Conservation (phyloP, 1,140 invertebrate species). For the Orius insidiosus region DNA sequence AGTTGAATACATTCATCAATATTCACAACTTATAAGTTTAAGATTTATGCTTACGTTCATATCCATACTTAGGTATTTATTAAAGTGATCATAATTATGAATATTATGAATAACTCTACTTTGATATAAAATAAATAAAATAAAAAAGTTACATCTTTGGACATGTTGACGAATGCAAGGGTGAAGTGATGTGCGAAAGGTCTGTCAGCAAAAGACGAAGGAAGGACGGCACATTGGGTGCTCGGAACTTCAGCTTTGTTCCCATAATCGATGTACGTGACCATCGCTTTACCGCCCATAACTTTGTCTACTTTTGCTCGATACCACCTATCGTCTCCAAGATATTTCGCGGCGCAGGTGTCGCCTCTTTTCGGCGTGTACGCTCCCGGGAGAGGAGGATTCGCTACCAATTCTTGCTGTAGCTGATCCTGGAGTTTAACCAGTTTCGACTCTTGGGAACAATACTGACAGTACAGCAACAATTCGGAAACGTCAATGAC, state of each 20-base stretch:
- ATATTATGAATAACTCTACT: background rate
- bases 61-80: background rate
- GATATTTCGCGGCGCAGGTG: slow-evolving; percentile 78
- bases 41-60: no score
- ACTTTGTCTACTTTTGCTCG: slow-evolving; percentile 83
- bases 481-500: slow-evolving; percentile 73
- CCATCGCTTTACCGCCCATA: slow-evolving; percentile 38
- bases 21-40: no score
- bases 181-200: slow-evolving; percentile 73
- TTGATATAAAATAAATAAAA: background rate
- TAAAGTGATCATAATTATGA: background rate
- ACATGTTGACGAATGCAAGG: slow-evolving; percentile 66
- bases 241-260: slow-evolving; percentile 52
- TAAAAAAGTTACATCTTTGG: slow-evolving; percentile 28
- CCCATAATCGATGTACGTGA: slow-evolving; percentile 90
- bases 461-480: slow-evolving; percentile 77
- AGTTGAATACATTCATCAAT: no score
- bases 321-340: slow-evolving; percentile 75
- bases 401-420: slow-evolving; percentile 63
- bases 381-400: slow-evolving; percentile 70
- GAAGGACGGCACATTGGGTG: slow-evolving; percentile 54
- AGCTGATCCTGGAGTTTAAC: slow-evolving; percentile 72
- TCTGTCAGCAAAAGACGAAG: slow-evolving; percentile 58
- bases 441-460: slow-evolving; percentile 66
- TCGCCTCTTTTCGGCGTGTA: slow-evolving; percentile 69